Evolutionary conservation across 2,113 vertebrate genomes (phyloP), one percentile per base, ranked within the genome.

Genomic region (Sorex fumeus): DNA sequence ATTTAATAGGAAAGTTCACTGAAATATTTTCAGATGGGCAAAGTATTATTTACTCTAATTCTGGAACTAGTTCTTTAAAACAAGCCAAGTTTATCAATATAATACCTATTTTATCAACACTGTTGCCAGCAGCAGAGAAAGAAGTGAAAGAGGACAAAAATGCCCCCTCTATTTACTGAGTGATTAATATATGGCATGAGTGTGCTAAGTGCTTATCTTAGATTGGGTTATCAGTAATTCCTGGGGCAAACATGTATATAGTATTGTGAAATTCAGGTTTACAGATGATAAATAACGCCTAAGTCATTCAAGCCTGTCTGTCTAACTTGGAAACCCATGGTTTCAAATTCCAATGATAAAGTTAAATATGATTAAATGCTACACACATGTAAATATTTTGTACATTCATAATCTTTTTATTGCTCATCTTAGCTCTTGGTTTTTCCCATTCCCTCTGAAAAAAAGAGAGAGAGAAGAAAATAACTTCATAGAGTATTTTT

Each of bases 11-110:
- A 28, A 47, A 30, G 23, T 60, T 64, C n/a, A 90, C 47, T 23
- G 16, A 30, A 60, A 34, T 34, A 80, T 60, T 57, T 45, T 50
- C 23, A 71, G 30, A 32, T 47, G 80, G 36, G 36, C 50, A 62
- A 81, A 89, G 9, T 78, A 90, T 47, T 62, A 81, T 57, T 81
- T 74, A 82, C 8, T 82, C 25, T 10, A 53, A 25, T 40, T 82
- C 40, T 74, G 30, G 27, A 82, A 21, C 13, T 82, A 27, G 64
- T 74, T 83, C 43, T 34, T 66, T 75, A 30, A 82, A 87, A 75
- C 36, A 50, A 62, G 77, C 10, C 8, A 76, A 43, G n/a, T 47
- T 82, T 53, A 66, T 50, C 45, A 66, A 75, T 2, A 90, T 64
- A 81, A 47, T 64, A 74, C 30, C 60, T 60, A 40, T 27, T 8